Base-by-base conservation (phyloP, 2,113 vertebrate genomes). In the Anas platyrhynchos region DNA sequence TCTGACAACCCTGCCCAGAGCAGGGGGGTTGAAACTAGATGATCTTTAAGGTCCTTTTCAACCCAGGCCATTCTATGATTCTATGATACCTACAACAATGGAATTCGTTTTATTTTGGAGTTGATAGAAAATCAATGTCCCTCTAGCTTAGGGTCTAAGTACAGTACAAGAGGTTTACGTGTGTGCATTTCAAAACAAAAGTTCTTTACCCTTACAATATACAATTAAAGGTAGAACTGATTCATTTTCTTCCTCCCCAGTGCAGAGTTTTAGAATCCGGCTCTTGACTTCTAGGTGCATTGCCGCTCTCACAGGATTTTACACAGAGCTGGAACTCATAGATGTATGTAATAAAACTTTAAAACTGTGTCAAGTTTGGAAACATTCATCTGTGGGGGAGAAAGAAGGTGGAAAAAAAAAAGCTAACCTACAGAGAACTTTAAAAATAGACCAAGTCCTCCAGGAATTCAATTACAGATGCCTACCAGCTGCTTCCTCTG, bases 391-490 rank as follows among this genome's bases (percentile, higher is more conserved):
- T 44, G 31, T 55, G 26, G 62, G 62, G n/a, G 21, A 17, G 32
- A 56, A 43, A 38, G 38, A 36, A 36, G 26, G 48, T 23, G 22
- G 50, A 21, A 67, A 44, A 65, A 76, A 76, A 76, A n/a, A 50
- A 73, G 25, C 46, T 69, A 82, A 29, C 91, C 90, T 94, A 91
- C 83, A 95, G 93, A 89, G 88, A 83, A 16, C 89, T 94, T 96
- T 95, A 89, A 96, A 97, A 96, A 96, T 96, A 97, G 93, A 92
- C 74, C 63, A 77, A 32, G 88, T 96, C 93, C 92, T 92, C 67
- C 71, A 8, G 83, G 96, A 97, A 96, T 97, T 97, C 88, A 96
- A 85, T 95, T 97, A 93, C 91, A 94, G 91, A 85, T 96, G 91
- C 96, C 93, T 96, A 82, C 93, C 96, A 95, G 94, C 93, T 97